Base-by-base conservation (phyloP, 2,888 invertebrate genomes). In the Argyresthia goedartella region DNA sequence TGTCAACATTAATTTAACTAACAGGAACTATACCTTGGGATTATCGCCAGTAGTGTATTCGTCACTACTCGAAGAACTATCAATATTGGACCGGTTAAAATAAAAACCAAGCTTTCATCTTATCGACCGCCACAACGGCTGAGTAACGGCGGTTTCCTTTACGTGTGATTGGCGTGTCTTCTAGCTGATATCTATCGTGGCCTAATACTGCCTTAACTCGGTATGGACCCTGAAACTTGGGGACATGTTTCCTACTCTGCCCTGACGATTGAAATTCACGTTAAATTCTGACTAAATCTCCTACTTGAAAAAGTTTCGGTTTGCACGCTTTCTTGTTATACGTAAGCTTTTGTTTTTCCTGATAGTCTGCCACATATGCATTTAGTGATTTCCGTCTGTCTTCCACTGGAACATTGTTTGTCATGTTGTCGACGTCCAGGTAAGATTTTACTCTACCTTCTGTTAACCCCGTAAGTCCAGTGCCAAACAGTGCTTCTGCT, bases 261-360 rank as follows among this genome's bases (percentile, higher is more conserved):
- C 58, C 57, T 0, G 51, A 9, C 8, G 33, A 34, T 34, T 42
- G 7, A 14, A 54, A 50, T 3, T 57, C 56, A 10, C 50, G 47
- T 52, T 56, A 54, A 9, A 60, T 49, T 3, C 55, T 35, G 8
- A 60, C 60, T 9, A 60, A 43, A 45, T 60, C 60, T 2, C 58
- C 58, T 0, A 57, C 44, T 34, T 54, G 50, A 43, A 56, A 60
- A 11, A 11, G 45, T 9, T 9, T 7, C 34, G 57, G 49, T n/a
- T 2, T 3, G 50, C 53, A 56, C 34, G 56, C 39, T 1, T 3
- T 46, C 13, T 50, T 53, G 52, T 60, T 58, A 49, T 55, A 60
- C 4, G 52, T 44, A 9, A 10, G 15, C 39, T 60, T 60, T 49
- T 60, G 57, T 53, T 54, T 60, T n/a, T 10, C 15, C 42, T 60